Evolutionary conservation across 1,140 invertebrate species (phyloP).

Genomic region (Plutomurus gul): DNA sequence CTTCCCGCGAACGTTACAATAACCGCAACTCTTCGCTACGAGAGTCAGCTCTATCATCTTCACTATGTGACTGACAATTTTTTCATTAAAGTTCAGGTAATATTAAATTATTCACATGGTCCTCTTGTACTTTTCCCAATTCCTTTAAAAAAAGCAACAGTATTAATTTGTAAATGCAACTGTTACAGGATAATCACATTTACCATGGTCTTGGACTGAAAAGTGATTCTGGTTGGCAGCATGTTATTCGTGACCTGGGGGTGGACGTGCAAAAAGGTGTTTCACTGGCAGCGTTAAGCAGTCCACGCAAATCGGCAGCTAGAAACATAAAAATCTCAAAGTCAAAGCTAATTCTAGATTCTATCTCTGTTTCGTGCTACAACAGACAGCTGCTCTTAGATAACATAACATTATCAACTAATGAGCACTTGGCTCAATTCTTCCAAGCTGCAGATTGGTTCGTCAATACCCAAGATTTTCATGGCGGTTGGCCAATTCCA

Average conservation of each 20-base stretch:
- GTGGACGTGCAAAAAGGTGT: constrained; percentile 90
- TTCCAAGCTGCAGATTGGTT: constrained; percentile 93
- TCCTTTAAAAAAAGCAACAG: neutral
- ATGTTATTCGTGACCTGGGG: constrained; percentile 82
- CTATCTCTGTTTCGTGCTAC: constrained; percentile 57
- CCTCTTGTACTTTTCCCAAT: neutral
- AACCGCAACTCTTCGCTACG: constrained; percentile 43
- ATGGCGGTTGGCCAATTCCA: constrained; percentile 87
- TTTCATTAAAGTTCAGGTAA: constrained; percentile 45
- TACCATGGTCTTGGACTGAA: constrained; percentile 81
- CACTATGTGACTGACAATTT: constrained; percentile 49
- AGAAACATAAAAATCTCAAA: constrained; percentile 53
- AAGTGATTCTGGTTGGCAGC: constrained; percentile 71
- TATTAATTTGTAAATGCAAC: neutral
- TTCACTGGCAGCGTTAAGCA: constrained; percentile 57
- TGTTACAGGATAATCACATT: constrained; percentile 71
- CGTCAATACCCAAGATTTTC: constrained; percentile 79
- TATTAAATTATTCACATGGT: neutral
- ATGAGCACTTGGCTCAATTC: constrained; percentile 86
- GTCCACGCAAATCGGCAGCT: constrained; percentile 49
- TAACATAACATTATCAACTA: constrained; percentile 80
- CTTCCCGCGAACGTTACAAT: constrained; percentile 33
- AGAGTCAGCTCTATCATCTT: constrained; percentile 45
- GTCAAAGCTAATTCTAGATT: constrained; percentile 55
- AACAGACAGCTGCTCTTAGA: constrained; percentile 77